A percentile compares a stretch with the other conserved stretches of the same genome.
Evolutionary conservation across 2,797 vertebrate species (phyloP).

Genomic region (Peromyscus melanophrys): DNA sequence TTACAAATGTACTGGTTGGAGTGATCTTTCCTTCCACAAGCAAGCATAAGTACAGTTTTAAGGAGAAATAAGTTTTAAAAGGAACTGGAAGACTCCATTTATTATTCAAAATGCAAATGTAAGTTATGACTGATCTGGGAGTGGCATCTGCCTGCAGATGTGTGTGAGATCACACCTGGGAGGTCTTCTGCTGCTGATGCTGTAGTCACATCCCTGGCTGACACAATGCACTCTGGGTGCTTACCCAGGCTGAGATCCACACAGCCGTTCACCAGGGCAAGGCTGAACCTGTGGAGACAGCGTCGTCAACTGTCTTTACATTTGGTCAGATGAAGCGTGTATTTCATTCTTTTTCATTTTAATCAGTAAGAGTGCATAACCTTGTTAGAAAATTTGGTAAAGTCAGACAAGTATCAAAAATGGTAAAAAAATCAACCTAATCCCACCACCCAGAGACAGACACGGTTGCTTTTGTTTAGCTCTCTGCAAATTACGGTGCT

Average conservation of each 20-base stretch:
- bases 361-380: not conserved
- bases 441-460: not conserved
- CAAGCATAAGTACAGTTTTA: not conserved
- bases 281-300: not conserved
- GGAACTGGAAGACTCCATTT: not conserved
- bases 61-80: not conserved
- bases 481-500: not conserved
- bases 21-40: not conserved
- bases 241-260: not conserved
- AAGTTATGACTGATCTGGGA: not conserved
- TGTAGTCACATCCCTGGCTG: not conserved
- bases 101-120: not conserved
- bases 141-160: not conserved
- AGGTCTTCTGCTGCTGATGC: not conserved
- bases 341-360: not conserved
- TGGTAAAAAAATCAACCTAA: conserved; percentile 14
- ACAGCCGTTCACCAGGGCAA: not conserved
- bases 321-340: not conserved
- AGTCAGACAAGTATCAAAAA: not conserved
- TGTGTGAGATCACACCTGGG: not conserved
- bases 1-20: not conserved
- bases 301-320: not conserved
- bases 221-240: not conserved
- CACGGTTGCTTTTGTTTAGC: not conserved
- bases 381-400: conserved; percentile 32